Percentiles rank a stretch among this genome's conserved stretches.
Evolutionary conservation across 2,888 invertebrate species (phyloP).

Genomic region (Tetragonula carbonaria): DNA sequence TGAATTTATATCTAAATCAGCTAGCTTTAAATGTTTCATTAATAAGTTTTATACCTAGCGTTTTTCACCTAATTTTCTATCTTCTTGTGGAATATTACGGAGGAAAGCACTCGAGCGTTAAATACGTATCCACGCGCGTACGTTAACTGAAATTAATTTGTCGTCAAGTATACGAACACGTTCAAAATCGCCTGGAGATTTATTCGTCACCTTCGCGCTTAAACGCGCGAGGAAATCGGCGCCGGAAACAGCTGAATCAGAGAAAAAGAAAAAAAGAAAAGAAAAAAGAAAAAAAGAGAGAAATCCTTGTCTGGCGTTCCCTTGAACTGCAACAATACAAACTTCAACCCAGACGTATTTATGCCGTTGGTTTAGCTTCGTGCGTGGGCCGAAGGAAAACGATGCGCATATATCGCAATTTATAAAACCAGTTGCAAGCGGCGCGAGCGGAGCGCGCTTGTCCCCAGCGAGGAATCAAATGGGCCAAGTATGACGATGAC

Average conservation of each 20-base stretch:
- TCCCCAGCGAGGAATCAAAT: conserved; percentile 48
- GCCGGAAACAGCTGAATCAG: no score
- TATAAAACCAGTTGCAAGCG: conserved; percentile 55
- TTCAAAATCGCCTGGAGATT: neutral
- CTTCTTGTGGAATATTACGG: no score
- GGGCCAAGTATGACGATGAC: conserved; percentile 2
- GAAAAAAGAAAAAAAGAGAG: neutral
- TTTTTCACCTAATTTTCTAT: no score
- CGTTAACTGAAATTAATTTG: no score
- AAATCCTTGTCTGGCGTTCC: conserved; percentile 21
- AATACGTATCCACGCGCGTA: no score
- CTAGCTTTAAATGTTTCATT: no score
- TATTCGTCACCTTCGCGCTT: neutral
- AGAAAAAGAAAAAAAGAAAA: neutral
- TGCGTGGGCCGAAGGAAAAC: conserved; percentile 42
- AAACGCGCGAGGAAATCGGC: neutral
- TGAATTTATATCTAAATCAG: no score
- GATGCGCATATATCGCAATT: conserved; percentile 13
- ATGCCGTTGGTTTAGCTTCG: conserved; percentile 13
- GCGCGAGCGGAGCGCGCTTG: conserved; percentile 14
- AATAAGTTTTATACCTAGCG: no score
- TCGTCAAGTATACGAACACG: neutral
- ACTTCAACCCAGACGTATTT: conserved; percentile 31
- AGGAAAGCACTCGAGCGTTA: no score
- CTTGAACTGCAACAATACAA: conserved; percentile 37